phyloP scores from a whole-genome alignment of 2,888 invertebrate species.

The Volucella zonaria region DNA sequence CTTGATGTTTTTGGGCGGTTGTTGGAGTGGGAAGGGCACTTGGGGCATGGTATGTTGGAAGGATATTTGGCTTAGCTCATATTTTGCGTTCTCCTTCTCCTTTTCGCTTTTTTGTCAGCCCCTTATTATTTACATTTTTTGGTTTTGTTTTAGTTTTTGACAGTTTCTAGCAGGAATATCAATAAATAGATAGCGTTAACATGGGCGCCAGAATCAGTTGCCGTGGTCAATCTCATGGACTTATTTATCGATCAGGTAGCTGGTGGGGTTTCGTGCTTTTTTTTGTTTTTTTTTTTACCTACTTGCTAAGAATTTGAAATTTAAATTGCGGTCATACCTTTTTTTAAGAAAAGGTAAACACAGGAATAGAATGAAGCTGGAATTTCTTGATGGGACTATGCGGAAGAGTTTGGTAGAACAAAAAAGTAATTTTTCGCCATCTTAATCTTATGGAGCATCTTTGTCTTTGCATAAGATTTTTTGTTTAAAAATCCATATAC shows the following conservation, averaged over 20 bases:
- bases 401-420: conserved; percentile 16
- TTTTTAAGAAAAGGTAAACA: conserved; percentile 58
- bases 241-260: conserved; percentile 65
- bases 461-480: conserved; percentile 10
- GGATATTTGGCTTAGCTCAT: conserved; percentile 63
- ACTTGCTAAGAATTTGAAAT: conserved; percentile 58
- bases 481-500: conserved; percentile 6
- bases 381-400: conserved; percentile 49
- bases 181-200: conserved; percentile 53
- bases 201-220: conserved; percentile 47
- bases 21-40: conserved; percentile 18
- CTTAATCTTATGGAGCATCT: conserved; percentile 9
- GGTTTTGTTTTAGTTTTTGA: conserved; percentile 57
- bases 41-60: conserved; percentile 11
- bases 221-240: conserved; percentile 65
- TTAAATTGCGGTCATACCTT: conserved; percentile 71
- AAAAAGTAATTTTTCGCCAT: conserved; percentile 20
- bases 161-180: conserved; percentile 58
- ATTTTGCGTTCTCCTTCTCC: conserved; percentile 39
- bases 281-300: conserved; percentile 20
- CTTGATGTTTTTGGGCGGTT: conserved; percentile 23
- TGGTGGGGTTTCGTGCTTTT: not conserved
- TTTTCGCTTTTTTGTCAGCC: conserved; percentile 43
- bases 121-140: conserved; percentile 49
- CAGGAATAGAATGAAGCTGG: conserved; percentile 31